A percentile compares a stretch with the other conserved stretches of the same genome.
These are phyloP conservation scores for Hormaphis cornu DNA, from an alignment of 1,140 invertebrate species.

Conservation along the genomic window DNA sequence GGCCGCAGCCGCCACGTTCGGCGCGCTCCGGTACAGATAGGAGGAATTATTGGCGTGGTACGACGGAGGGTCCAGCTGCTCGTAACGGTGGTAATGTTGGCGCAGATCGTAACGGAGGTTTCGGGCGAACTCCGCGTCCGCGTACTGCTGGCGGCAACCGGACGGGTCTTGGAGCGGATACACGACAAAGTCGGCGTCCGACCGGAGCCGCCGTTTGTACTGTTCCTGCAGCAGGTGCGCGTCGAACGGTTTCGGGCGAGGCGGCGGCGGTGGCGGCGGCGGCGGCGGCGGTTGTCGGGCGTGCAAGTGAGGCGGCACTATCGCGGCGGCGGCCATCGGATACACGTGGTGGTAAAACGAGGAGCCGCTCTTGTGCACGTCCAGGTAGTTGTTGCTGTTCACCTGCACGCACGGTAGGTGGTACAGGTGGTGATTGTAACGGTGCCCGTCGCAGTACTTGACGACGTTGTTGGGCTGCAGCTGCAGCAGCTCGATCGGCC, in stretches of 20 bases:
- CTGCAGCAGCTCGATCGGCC: background rate
- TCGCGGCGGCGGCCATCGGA: constrained; percentile 43
- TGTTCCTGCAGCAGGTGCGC: constrained; percentile 63
- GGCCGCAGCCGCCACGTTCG: constrained; percentile 49
- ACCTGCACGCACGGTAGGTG: constrained; percentile 53
- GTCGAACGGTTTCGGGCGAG: constrained; percentile 42
- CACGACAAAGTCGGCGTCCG: constrained; percentile 81
- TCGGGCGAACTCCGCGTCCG: constrained; percentile 65
- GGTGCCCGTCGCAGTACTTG: constrained; percentile 3
- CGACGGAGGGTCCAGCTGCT: background rate
- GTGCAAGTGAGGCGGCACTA: constrained; percentile 43
- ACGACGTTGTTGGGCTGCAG: background rate
- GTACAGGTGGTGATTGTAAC: constrained; percentile 41
- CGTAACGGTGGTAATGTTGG: constrained; percentile 16
- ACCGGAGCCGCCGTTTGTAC: constrained; percentile 76
- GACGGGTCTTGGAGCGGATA: constrained; percentile 80
- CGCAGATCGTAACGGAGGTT: constrained; percentile 35
- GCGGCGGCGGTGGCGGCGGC: constrained; percentile 43
- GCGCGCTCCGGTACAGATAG: constrained; percentile 61
- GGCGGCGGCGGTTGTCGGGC: constrained; percentile 21
- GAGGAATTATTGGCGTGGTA: constrained; percentile 44
- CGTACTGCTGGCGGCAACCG: constrained; percentile 78
- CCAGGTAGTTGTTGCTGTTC: constrained; percentile 57
- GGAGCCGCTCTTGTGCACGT: constrained; percentile 53
- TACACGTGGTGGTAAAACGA: constrained; percentile 41